Evolutionary conservation across 2,888 invertebrate species (phyloP), one percentile per base, ranked within the genome.

Genomic region (Loripinus fragilis): DNA sequence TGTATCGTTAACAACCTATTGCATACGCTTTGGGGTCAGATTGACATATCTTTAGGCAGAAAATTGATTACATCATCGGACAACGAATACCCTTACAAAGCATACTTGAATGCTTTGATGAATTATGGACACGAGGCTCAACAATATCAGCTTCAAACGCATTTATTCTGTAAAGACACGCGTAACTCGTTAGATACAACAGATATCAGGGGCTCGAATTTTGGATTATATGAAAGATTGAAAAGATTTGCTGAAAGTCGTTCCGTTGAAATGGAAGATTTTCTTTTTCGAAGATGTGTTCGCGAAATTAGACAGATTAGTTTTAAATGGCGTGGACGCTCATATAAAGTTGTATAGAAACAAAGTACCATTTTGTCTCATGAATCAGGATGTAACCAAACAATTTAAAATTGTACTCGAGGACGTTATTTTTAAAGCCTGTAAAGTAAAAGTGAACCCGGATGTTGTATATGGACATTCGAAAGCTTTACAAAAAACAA

Each of bases 281-380:
- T 52, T 25, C 25, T 23, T 25, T 25, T 25, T 52, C 25, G 25
- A 52, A 25, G 25, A 52, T 25, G 52, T 25, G 7, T 25, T 52
- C 23, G 23, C 25, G 5, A 52, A 52, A 52, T 25, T 52, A 25
- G 52, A 52, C 25, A 52, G 25, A 52, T 52, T 52, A 25, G 23
- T 80, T 0, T 42, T 80, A n/a, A 80, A 72, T 41, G 66, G 73
- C 23, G 25, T 52, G 3, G 70, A 65, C 17, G 38, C 76, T 33
- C 45, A 45, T 52, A 52, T 80, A 7, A 80, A 76, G 66, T 73
- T 76, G n/a, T 73, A 73, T 71, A 55, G 76, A 28, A 25, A 73
- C 2, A 80, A 73, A 67, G 76, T 76, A 0, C 52, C 41, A 17
- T 80, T 76, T 72, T 80, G 64, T 38, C 60, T 76, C 1, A 64